Evolutionary conservation across 2,888 invertebrate genomes (phyloP).

Genomic region (Alviniconcha strummeri): DNA sequence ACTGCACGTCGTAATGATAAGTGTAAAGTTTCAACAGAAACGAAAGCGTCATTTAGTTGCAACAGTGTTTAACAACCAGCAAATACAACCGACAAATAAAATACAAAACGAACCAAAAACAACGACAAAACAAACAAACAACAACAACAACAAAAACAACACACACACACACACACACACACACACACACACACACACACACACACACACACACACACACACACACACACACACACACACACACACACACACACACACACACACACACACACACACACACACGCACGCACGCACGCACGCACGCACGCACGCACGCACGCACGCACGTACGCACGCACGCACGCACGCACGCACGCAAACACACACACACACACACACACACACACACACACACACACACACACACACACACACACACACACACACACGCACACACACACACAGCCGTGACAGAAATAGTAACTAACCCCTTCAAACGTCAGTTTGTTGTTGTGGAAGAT

Average conservation of each 20-base stretch:
- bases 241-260: constrained; percentile 14
- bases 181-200: constrained; percentile 1
- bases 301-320: not conserved
- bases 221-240: not conserved
- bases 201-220: not conserved
- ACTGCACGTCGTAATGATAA: too few species aligned
- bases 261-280: constrained; percentile 1
- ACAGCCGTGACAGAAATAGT: not conserved
- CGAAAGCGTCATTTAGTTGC: too few species aligned
- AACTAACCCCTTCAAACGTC: too few species aligned
- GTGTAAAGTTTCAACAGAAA: too few species aligned
- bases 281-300: constrained; percentile 12
- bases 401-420: constrained; percentile 12
- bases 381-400: constrained; percentile 15
- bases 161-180: not conserved
- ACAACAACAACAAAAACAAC: not conserved
- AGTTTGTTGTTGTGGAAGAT: too few species aligned
- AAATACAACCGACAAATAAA: too few species aligned
- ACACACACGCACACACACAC: constrained; percentile 8
- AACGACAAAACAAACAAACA: too few species aligned
- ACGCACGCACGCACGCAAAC: not conserved
- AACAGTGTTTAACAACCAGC: too few species aligned
- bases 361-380: not conserved
- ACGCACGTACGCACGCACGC: not conserved
- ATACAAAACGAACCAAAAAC: too few species aligned